Percentiles rank a stretch among this genome's conserved stretches.
Evolutionary conservation across 2,797 vertebrate genomes (phyloP).

Genomic region (Lacerta bilineata): DNA sequence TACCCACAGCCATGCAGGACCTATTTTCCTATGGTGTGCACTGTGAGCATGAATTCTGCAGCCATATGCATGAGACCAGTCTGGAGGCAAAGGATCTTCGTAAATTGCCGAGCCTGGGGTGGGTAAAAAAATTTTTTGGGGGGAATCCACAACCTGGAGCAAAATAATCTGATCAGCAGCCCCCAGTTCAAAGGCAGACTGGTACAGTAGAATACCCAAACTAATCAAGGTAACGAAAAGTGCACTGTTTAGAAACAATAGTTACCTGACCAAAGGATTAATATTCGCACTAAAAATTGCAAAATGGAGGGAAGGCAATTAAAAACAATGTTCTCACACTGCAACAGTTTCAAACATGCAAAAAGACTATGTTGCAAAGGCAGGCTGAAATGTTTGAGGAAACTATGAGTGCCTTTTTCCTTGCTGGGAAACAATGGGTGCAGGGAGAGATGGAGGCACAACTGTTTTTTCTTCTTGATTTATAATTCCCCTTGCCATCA

Average conservation of each 20-base stretch:
- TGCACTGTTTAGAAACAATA: constrained; percentile 23
- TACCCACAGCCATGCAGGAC: too few relatives aligned
- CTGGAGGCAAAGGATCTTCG: too few relatives aligned
- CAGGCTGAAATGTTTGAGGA: neutral
- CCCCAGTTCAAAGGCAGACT: neutral
- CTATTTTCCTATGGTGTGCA: too few relatives aligned
- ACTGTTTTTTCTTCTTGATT: constrained; percentile 35
- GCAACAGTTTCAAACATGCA: constrained; percentile 51
- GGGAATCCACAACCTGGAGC: too few relatives aligned
- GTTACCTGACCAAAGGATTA: constrained; percentile 37
- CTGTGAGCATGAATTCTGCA: too few relatives aligned
- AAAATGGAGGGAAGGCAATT: neutral
- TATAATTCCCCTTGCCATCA: constrained; percentile 47
- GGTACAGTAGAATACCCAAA: constrained; percentile 36
- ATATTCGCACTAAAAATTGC: constrained; percentile 36
- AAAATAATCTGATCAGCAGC: too few relatives aligned
- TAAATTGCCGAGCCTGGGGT: too few relatives aligned
- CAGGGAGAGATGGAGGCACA: too few relatives aligned
- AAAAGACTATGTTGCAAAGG: constrained; percentile 18
- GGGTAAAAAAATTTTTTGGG: too few relatives aligned
- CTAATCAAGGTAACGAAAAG: constrained; percentile 47
- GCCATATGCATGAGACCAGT: too few relatives aligned
- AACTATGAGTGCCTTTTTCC: constrained; percentile 14
- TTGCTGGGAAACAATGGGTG: constrained; percentile 12
- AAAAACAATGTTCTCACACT: neutral